Percentiles rank a stretch among this genome's conserved stretches.
Evolutionary conservation across 2,113 vertebrate species (phyloP).

Genomic region (Ochotona princeps): DNA sequence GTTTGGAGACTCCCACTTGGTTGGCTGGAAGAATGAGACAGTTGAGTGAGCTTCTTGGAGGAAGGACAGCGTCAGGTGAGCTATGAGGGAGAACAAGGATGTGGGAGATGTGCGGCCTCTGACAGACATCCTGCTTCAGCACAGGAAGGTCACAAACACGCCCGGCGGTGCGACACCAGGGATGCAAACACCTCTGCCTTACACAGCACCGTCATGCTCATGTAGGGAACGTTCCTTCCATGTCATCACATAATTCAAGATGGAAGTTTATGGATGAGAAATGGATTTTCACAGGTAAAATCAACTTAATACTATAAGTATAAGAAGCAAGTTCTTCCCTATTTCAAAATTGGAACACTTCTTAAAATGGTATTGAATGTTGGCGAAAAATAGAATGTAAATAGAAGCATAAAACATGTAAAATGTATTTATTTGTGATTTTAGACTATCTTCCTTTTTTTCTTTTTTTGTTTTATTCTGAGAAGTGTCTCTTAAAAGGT

Average conservation of each 20-base stretch:
- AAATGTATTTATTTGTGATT: neutral
- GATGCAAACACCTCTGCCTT: neutral
- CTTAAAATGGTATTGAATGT: neutral
- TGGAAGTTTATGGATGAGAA: neutral
- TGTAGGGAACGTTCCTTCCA: neutral
- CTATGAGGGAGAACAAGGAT: neutral
- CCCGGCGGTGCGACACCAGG: neutral
- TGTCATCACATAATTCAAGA: neutral
- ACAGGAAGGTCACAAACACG: neutral
- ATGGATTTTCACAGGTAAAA: neutral
- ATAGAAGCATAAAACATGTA: neutral
- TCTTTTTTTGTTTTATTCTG: too few relatives aligned
- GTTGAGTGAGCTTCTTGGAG: neutral
- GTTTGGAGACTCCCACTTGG: neutral
- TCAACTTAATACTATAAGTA: neutral
- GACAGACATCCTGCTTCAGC: neutral
- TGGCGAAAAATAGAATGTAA: neutral
- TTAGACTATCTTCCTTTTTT: neutral
- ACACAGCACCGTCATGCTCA: neutral
- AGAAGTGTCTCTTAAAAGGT: too few relatives aligned
- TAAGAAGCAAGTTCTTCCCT: neutral
- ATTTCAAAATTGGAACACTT: neutral
- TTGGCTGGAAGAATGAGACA: too few relatives aligned
- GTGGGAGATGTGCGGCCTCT: neutral
- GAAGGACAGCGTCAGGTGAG: neutral